These are phyloP conservation scores for Laupala kohalensis DNA, from an alignment of 1,140 invertebrate species.

Conservation along the genomic window DNA sequence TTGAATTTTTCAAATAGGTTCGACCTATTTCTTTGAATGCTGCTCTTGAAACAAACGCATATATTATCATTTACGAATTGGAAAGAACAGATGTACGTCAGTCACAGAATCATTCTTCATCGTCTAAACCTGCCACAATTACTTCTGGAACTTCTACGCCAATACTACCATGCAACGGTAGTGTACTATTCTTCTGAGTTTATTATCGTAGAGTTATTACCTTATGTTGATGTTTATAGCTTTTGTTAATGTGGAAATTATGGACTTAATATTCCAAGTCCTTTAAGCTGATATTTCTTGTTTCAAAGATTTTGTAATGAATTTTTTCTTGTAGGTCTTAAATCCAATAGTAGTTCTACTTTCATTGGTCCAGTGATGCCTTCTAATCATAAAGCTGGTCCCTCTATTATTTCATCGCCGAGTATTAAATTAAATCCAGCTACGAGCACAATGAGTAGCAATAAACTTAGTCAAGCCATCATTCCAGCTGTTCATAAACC, in stretches of 20 bases:
- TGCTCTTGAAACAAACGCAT: conserved; percentile 69
- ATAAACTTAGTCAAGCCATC: neutral
- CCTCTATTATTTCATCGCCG: conserved; percentile 1
- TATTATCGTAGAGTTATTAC: no score
- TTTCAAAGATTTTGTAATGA: no score
- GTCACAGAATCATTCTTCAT: conserved; percentile 19
- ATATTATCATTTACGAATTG: conserved; percentile 82
- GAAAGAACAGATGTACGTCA: conserved; percentile 31
- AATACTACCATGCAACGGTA: conserved; percentile 19
- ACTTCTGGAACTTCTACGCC: conserved; percentile 10
- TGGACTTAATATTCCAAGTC: no score
- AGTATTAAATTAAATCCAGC: neutral
- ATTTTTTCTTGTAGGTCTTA: neutral
- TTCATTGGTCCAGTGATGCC: conserved; percentile 19
- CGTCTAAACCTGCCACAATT: conserved; percentile 14
- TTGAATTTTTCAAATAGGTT: no score
- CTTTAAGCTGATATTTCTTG: no score
- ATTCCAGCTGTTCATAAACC: neutral
- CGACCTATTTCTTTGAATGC: conserved; percentile 54
- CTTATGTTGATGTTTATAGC: no score
- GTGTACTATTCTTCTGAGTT: no score
- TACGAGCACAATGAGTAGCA: neutral
- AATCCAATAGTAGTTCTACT: neutral
- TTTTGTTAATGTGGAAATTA: no score
- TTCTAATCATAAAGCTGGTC: conserved; percentile 19